Base-by-base conservation (phyloP, 2,888 invertebrate genomes). In the Diabrotica balteata region DNA sequence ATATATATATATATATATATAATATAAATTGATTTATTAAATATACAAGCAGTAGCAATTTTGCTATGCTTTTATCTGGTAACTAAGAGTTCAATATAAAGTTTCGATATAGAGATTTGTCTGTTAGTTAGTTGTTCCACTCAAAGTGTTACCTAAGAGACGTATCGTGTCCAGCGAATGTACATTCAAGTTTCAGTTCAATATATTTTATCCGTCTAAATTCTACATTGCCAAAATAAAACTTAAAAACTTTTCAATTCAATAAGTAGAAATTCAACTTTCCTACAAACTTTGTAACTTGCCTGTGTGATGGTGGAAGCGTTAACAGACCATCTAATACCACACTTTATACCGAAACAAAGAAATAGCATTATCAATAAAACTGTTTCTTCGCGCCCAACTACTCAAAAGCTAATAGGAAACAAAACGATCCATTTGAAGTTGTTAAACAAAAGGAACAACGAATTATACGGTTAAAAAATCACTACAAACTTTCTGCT, bases 231-330 rank as follows among this genome's bases (percentile, higher is more conserved):
- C 63, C 63, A 47, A 55, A 63, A 63, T 63, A 63, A 63, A 63
- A 63, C 49, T 63, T 54, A 10, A 47, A 47, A 62, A 54, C 62
- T 62, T 62, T 55, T 50, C 63, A 49, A 63, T 63, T 63, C 63
- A 63, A 63, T 63, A 63, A 63, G 50, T 63, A 63, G 63, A 63
- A 63, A 55, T 63, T 55, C 63, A 63, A 63, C 63, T 63, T 63
- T 63, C 42, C 43, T 55, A 32, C 55, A 63, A 63, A 63, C 63
- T 63, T 63, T 22, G 63, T 63, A 54, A 55, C 43, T 55, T 63
- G 55, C 63, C 63, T 42, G 63, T 47, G 4, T 43, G 54, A 54
- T 54, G 55, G 55, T 47, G 55, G 43, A 63, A 63, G 32, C 63
- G 63, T 55, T 63, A 55, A 55, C 57, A 63, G 55, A 55, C 63